Percentiles rank a stretch among this genome's conserved stretches.
Evolutionary conservation across 1,140 invertebrate genomes (phyloP).

Genomic region (Drosophila sulfurigaster): DNA sequence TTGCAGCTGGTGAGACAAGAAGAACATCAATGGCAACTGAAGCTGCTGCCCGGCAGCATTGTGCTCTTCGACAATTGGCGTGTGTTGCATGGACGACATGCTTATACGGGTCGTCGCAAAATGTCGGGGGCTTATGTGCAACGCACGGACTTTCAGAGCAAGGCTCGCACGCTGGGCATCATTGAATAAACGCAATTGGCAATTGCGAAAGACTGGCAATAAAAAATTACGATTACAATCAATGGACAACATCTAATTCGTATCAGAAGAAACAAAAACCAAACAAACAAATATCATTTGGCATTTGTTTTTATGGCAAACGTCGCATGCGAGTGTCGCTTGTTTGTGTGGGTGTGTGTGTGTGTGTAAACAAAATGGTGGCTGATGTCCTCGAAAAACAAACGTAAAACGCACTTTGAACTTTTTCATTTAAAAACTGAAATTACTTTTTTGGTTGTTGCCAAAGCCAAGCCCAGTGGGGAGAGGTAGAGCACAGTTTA

Average conservation of each 20-base stretch:
- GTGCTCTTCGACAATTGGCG: slow-evolving; percentile 92
- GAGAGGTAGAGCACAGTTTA: slow-evolving; percentile 43
- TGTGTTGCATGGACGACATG: slow-evolving; percentile 89
- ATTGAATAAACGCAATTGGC: slow-evolving; percentile 68
- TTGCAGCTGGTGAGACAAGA: slow-evolving; percentile 86
- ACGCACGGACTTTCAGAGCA: slow-evolving; percentile 88
- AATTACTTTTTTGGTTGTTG: slow-evolving; percentile 72
- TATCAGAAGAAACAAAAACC: slow-evolving; percentile 35
- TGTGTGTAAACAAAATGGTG: slow-evolving; percentile 55
- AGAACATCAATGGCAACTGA: slow-evolving; percentile 87
- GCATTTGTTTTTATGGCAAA: slow-evolving; percentile 78
- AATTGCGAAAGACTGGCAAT: slow-evolving; percentile 49
- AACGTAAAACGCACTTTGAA: slow-evolving; percentile 73
- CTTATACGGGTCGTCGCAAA: slow-evolving; percentile 87
- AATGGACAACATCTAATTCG: slow-evolving; percentile 70
- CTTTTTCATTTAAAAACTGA: slow-evolving; percentile 81
- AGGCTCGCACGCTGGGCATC: slow-evolving; percentile 85
- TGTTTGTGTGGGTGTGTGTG: slow-evolving; percentile 27
- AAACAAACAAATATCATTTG: slow-evolving; percentile 71
- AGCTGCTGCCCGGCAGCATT: slow-evolving; percentile 88
- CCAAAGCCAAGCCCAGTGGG: background rate
- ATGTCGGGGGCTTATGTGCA: slow-evolving; percentile 88
- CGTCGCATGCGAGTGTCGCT: slow-evolving; percentile 41
- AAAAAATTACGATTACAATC: slow-evolving; percentile 76
- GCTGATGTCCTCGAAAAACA: slow-evolving; percentile 34